These are phyloP conservation scores for Drosophila nigritarsus DNA, from an alignment of 2,888 invertebrate species.

Conservation along the genomic window DNA sequence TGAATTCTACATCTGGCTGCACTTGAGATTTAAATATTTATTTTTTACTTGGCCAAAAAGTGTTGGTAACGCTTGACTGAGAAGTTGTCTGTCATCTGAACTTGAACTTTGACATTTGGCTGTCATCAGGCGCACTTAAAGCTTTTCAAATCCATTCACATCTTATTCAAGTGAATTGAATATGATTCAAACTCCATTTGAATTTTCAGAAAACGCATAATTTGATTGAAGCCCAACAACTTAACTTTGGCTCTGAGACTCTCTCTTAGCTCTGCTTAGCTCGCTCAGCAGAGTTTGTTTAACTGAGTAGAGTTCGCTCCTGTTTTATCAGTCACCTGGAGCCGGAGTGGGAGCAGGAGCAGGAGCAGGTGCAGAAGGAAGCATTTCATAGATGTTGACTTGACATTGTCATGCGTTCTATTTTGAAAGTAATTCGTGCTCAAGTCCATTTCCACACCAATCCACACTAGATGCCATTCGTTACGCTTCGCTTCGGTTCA, in stretches of 20 bases:
- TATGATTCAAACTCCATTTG: neutral
- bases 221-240: neutral
- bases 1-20: neutral
- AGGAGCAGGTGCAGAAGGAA: slow-evolving; percentile 7
- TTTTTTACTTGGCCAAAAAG: neutral
- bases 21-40: neutral
- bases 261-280: neutral
- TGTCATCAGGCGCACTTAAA: neutral
- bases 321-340: slow-evolving; percentile 27
- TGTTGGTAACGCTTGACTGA: neutral
- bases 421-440: slow-evolving; percentile 25
- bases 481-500: slow-evolving; percentile 29
- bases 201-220: neutral
- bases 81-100: neutral
- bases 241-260: neutral
- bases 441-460: slow-evolving; percentile 18
- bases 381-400: slow-evolving; percentile 57
- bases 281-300: too few relatives aligned
- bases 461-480: slow-evolving; percentile 22
- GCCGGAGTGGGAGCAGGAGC: neutral
- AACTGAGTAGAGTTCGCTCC: slow-evolving; percentile 23
- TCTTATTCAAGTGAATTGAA: neutral
- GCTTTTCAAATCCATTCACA: neutral
- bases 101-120: neutral
- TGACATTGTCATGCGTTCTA: slow-evolving; percentile 55